phyloP scores from a whole-genome alignment of 2,113 vertebrate genomes.

The Corythaeola cristata region DNA sequence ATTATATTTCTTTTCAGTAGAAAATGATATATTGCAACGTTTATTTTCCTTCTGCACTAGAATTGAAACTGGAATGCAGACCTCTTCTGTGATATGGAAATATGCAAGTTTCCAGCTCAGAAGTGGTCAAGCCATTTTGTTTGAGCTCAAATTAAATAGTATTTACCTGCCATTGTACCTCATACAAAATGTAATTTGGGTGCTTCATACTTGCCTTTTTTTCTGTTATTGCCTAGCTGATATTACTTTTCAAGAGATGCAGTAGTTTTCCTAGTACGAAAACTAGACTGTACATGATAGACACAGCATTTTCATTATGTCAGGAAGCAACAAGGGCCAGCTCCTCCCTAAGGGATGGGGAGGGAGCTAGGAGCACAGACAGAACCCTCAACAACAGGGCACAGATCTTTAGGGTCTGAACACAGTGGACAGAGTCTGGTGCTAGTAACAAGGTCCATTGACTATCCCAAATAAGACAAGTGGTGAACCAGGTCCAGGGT shows the following conservation, averaged over 20 bases:
- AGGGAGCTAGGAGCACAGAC: not conserved
- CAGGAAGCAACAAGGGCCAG: not conserved
- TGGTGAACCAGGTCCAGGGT: not conserved
- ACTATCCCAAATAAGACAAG: accelerated
- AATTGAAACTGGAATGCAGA: not conserved
- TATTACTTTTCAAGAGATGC: not conserved
- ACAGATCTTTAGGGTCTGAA: not conserved
- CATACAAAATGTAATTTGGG: not conserved
- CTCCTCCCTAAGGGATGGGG: not conserved
- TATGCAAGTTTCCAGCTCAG: not conserved
- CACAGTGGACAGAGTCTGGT: accelerated
- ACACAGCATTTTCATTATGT: accelerated
- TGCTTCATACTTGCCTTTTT: not conserved
- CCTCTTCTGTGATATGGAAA: not conserved
- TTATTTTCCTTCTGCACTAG: not conserved
- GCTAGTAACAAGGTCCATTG: not conserved
- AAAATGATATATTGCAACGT: not conserved
- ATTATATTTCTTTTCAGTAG: not conserved
- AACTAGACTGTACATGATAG: not conserved
- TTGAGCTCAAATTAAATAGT: not conserved
- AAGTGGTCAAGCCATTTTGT: not conserved
- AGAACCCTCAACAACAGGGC: not conserved
- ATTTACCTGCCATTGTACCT: not conserved
- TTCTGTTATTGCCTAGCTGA: not conserved
- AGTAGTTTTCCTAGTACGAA: not conserved